phyloP scores from a whole-genome alignment of 2,797 vertebrate species.

The Paguma larvata region DNA sequence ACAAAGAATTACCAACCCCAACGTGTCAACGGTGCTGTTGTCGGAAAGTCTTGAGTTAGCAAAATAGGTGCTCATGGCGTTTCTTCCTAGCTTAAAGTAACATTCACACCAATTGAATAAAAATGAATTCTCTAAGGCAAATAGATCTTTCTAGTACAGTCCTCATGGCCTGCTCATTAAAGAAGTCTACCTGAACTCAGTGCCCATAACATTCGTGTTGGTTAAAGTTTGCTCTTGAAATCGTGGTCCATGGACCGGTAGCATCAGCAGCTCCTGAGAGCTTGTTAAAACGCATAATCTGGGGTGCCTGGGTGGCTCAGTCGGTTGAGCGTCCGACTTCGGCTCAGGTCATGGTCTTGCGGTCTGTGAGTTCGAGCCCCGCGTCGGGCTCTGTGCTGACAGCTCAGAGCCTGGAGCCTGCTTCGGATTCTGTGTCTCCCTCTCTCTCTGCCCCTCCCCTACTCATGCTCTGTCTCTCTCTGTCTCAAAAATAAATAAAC shows the following conservation, averaged over 20 bases:
- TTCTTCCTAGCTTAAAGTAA: neutral
- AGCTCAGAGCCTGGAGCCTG: no score
- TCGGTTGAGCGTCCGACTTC: no score
- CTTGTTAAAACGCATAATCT: neutral
- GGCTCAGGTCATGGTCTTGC: no score
- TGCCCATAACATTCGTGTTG: neutral
- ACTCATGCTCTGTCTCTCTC: no score
- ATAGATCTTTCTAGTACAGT: neutral
- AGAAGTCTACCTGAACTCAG: neutral
- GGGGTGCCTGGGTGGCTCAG: no score
- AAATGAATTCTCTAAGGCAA: neutral
- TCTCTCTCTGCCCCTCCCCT: no score
- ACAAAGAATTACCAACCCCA: neutral
- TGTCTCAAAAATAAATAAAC: no score
- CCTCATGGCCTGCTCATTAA: neutral
- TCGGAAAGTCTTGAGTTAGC: neutral
- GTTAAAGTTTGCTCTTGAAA: neutral
- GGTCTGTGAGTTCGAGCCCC: no score
- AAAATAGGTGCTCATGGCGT: neutral
- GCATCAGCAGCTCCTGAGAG: neutral
- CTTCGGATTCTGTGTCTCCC: no score
- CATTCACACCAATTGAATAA: neutral
- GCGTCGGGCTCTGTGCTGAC: no score
- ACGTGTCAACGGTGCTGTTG: neutral
- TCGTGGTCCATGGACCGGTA: neutral